Base-by-base conservation (phyloP, 64 coral and sea anemone genomes). In the Hydrozoanthus tunicans region DNA sequence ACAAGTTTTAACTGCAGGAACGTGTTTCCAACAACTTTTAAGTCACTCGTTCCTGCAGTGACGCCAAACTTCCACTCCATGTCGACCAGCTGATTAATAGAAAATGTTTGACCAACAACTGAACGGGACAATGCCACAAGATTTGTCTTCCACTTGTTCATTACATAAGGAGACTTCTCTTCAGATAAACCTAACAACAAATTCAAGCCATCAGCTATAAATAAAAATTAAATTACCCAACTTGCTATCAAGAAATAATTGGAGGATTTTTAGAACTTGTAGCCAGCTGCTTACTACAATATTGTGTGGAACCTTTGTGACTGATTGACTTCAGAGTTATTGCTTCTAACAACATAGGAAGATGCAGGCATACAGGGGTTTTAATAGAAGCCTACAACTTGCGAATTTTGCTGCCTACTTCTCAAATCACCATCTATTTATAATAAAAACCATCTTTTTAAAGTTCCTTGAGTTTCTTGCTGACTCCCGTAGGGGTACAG, bases 11-110 rank as follows among this genome's bases (percentile, higher is more conserved):
- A 75, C 65, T 99, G 97, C 66, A 99, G 78, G 86, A 99, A 99
- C 15, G 97, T 95, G 43, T 99, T 94, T 58, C 97, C 97, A 9
- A 99, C 92, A 86, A 99, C 97, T 86, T 99, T 99, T 61, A 99
- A 85, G 70, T 99, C 97, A 79, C 90, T 99, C 64, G 94, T 99
- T 32, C 94, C 92, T 62, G 97, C 91, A n/a, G 97, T 99, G 10
- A 99, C 97, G 13, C 97, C 97, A 99, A 99, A 99, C 57, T 99
- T 99, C 97, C 97, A 99, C 74, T 99, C 97, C 97, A 99, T 99
- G 52, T 99, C 97, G 8, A 99, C 94, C 12, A 99, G 85, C 78
- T 95, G 92, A 68, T 99, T 99, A 25, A 95, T 92, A 70, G 92
- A 93, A 53, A 99, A 99, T 14, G 97, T 96, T 80, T 99, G 94